Evolutionary conservation across 1,140 invertebrate genomes (phyloP).

Genomic region (Drosophila pachea): DNA sequence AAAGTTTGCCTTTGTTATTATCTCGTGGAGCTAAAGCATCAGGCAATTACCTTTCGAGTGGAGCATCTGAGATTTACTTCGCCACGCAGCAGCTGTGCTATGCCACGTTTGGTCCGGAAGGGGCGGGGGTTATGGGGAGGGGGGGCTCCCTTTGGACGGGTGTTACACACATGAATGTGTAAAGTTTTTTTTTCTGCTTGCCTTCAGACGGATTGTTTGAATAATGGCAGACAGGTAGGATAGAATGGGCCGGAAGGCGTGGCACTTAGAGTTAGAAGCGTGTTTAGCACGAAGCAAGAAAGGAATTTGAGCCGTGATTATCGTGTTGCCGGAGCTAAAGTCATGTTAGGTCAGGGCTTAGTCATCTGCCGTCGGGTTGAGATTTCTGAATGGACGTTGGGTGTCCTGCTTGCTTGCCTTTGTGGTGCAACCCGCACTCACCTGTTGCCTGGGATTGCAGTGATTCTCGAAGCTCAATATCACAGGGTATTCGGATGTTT

Average conservation of each 20-base stretch:
- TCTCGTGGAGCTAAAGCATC: conserved; percentile 63
- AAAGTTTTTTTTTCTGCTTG: conserved; percentile 31
- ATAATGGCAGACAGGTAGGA: conserved; percentile 17
- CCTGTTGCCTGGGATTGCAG: conserved; percentile 94
- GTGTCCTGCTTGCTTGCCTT: too few species aligned
- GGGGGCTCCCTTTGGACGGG: not conserved
- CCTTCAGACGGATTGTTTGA: conserved; percentile 50
- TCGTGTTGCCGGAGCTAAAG: not conserved
- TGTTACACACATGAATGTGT: conserved; percentile 30
- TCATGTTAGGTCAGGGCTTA: not conserved
- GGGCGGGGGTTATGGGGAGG: not conserved
- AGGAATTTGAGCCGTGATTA: not conserved
- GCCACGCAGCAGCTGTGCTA: conserved; percentile 1
- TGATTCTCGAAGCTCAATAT: conserved; percentile 99
- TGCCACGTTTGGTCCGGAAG: not conserved
- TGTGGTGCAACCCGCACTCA: conserved; percentile 25
- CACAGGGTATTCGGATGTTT: conserved; percentile 97
- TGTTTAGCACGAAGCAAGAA: not conserved
- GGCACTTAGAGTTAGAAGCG: not conserved
- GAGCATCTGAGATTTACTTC: conserved; percentile 59
- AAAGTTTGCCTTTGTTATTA: conserved; percentile 76
- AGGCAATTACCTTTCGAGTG: conserved; percentile 72
- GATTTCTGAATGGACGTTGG: too few species aligned
- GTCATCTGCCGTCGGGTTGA: not conserved
- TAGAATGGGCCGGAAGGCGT: not conserved